These are phyloP conservation scores for Leptarthrus brevirostris DNA, from an alignment of 2,888 invertebrate genomes.

Conservation along the genomic window DNA sequence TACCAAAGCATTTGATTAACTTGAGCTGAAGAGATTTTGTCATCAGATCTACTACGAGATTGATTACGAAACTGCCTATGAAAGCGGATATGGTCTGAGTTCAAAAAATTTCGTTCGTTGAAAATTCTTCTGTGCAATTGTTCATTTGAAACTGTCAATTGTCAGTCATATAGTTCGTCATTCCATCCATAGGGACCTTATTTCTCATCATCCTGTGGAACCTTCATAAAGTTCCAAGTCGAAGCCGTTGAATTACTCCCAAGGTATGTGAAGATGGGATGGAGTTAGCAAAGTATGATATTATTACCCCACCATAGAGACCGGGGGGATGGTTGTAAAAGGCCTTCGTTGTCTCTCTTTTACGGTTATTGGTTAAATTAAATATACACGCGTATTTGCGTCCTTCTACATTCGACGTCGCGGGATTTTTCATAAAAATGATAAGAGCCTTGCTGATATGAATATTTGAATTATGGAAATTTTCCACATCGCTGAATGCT, in stretches of 20 bases:
- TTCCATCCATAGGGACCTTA: conserved; percentile 11
- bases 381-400: conserved; percentile 50
- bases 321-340: conserved; percentile 47
- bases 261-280: conserved; percentile 39
- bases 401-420: conserved; percentile 37
- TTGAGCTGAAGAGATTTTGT: background rate
- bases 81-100: too few relatives aligned
- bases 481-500: background rate
- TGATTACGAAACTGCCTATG: too few relatives aligned
- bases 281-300: conserved; percentile 47
- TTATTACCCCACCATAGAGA: conserved; percentile 29
- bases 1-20: conserved; percentile 1
- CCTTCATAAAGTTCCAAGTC: conserved; percentile 46
- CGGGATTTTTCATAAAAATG: conserved; percentile 51
- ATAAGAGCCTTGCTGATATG: conserved; percentile 50
- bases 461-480: conserved; percentile 52
- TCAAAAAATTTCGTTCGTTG: too few relatives aligned
- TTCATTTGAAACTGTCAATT: conserved; percentile 48
- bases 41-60: too few relatives aligned
- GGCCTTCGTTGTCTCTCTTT: conserved; percentile 51
- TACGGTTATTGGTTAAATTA: conserved; percentile 53
- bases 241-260: conserved; percentile 49
- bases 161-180: conserved; percentile 35
- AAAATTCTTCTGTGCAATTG: conserved; percentile 7
- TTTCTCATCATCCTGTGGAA: conserved; percentile 36